Evolutionary conservation across 2,113 vertebrate species (phyloP).

Genomic region (Salvator merianae): DNA sequence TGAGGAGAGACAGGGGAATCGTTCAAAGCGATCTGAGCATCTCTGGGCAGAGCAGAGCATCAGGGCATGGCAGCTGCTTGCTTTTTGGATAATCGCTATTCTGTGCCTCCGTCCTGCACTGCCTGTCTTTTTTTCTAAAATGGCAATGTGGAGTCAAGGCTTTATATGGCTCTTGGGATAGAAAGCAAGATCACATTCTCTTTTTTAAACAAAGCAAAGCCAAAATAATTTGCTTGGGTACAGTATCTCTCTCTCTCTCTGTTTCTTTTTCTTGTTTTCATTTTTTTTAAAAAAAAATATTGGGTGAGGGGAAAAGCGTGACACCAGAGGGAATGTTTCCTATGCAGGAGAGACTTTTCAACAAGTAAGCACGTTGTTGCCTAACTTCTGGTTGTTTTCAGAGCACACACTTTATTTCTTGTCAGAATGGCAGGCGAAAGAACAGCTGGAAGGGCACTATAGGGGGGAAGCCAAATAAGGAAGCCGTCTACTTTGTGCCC

Average conservation of each 20-base stretch:
- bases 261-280: neutral
- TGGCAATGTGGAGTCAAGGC: constrained; percentile 43
- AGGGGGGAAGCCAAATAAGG: constrained; percentile 35
- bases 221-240: constrained; percentile 44
- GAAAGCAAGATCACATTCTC: neutral
- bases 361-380: constrained; percentile 46
- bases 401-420: constrained; percentile 22
- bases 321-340: constrained; percentile 43
- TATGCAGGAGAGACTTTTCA: constrained; percentile 45
- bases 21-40: constrained; percentile 11
- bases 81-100: constrained; percentile 29
- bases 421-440: constrained; percentile 65
- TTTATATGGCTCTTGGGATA: constrained; percentile 48
- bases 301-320: constrained; percentile 52
- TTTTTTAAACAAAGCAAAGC: neutral
- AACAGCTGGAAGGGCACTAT: constrained; percentile 59
- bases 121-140: neutral
- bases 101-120: neutral
- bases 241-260: neutral
- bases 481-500: neutral
- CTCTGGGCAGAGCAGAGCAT: constrained; percentile 29
- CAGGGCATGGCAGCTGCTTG: constrained; percentile 29
- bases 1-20: constrained; percentile 25
- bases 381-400: constrained; percentile 53
- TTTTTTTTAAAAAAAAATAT: constrained; percentile 8